Conservation (phyloP, 2,888 invertebrate species). For the Lycocerus yunnanus region DNA sequence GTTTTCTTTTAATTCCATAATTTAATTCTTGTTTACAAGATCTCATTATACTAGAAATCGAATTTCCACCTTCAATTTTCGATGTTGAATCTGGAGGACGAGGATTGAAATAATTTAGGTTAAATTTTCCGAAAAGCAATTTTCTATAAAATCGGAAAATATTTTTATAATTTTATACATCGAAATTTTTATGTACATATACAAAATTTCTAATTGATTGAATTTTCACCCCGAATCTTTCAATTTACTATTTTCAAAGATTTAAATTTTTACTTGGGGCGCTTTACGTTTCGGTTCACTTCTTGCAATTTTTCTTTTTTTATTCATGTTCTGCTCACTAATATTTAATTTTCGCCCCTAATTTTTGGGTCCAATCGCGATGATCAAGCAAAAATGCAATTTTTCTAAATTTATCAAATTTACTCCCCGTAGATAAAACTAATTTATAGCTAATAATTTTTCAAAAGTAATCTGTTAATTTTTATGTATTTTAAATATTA, state of each 20-base stretch:
- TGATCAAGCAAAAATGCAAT: too few relatives aligned
- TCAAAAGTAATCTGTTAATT: too few relatives aligned
- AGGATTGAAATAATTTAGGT: background rate
- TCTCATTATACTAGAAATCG: too few relatives aligned
- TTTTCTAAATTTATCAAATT: too few relatives aligned
- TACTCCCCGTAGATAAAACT: too few relatives aligned
- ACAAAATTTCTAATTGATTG: background rate
- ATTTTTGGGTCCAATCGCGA: too few relatives aligned
- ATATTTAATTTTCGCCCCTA: background rate
- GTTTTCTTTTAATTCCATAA: background rate
- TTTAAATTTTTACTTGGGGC: background rate
- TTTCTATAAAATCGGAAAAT: background rate
- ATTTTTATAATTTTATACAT: too few relatives aligned
- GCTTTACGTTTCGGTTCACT: background rate
- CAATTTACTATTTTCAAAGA: background rate
- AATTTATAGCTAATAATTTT: too few relatives aligned
- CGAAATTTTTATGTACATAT: background rate
- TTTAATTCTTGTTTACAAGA: background rate
- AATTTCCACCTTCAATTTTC: background rate
- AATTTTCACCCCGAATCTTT: background rate
- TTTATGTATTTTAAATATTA: background rate
- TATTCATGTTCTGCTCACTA: too few relatives aligned
- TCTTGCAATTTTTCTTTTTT: background rate
- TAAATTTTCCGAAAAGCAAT: background rate
- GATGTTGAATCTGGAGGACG: too few relatives aligned